Base-by-base conservation (phyloP, 2,888 invertebrate genomes). In the Hipparchia sbordonii region DNA sequence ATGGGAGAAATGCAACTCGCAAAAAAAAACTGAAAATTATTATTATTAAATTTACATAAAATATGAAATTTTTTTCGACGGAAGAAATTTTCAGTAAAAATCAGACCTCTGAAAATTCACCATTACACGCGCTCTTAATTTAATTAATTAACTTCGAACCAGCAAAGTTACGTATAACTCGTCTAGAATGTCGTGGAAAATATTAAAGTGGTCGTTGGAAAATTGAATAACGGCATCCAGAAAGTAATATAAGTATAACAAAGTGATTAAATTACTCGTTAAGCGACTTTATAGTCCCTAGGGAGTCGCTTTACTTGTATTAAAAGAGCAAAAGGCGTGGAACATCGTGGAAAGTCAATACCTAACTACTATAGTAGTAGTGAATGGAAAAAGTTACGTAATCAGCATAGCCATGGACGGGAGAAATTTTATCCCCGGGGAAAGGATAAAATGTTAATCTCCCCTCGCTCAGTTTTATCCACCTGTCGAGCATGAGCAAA, bases 331-430 rank as follows among this genome's bases (percentile, higher is more conserved):
- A 63, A 13, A 23, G 51, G 51, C 10, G 51, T 51, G 51, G 63
- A 63, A 51, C 10, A 51, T 51, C 23, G 23, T 51, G 51, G 63
- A 63, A 63, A 48, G 9, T n/a, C 46, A 39, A 39, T 23, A 59
- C 8, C 45, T n/a, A 61, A 46, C 46, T 3, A 45, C 45, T 12
- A 2, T 39, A 39, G 12, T 60, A 60, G 39, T 39, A 6, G 46
- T 48, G 46, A 62, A 62, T 62, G 62, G 46, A 48, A 46, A 62
- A 62, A 13, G 45, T 48, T 62, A 48, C 46, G 62, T 62, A 62
- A 39, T 56, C 13, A n/a, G n/a, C n/a, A n/a, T n/a, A n/a, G n/a
- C n/a, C n/a, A n/a, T n/a, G n/a, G n/a, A n/a, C n/a, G n/a, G n/a
- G n/a, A n/a, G n/a, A n/a, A n/a, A n/a, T n/a, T n/a, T n/a, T n/a